Conservation (phyloP, 2,797 vertebrate species). For the Mus caroli region DNA sequence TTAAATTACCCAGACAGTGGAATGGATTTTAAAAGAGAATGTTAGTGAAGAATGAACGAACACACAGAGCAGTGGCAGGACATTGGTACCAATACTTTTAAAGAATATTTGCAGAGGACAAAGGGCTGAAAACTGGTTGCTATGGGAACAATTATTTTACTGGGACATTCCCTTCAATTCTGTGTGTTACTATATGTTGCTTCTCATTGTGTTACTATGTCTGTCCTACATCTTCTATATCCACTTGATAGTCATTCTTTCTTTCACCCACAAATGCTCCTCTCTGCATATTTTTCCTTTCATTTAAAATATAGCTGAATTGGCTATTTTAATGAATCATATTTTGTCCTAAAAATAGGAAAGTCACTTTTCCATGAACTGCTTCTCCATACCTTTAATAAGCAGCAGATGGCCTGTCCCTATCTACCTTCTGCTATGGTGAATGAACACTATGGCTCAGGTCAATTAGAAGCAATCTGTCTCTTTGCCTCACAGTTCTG, state of each 20-base stretch:
- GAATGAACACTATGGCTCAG: neutral
- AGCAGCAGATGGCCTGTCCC: neutral
- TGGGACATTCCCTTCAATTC: slow-evolving; percentile 3
- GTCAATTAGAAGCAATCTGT: neutral
- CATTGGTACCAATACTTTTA: neutral
- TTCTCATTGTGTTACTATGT: slow-evolving; percentile 42
- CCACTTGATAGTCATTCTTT: neutral
- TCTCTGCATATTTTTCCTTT: neutral
- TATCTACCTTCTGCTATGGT: neutral
- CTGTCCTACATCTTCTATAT: neutral
- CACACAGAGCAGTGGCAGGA: neutral
- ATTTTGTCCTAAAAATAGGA: slow-evolving; percentile 39
- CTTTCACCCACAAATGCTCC: slow-evolving; percentile 21
- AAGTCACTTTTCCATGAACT: neutral
- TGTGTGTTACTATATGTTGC: neutral
- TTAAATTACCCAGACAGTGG: slow-evolving; percentile 42
- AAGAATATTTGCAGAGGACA: neutral
- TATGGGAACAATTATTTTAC: slow-evolving; percentile 47
- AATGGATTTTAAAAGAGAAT: neutral
- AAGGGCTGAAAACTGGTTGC: neutral
- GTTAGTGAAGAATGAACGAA: neutral
- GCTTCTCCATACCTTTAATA: neutral
- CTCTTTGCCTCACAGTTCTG: neutral
- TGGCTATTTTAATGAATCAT: slow-evolving; percentile 23
- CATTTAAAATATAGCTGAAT: slow-evolving; percentile 41